phyloP scores from a whole-genome alignment of 2,113 vertebrate genomes.

The Rhynchopsitta pachyrhyncha region DNA sequence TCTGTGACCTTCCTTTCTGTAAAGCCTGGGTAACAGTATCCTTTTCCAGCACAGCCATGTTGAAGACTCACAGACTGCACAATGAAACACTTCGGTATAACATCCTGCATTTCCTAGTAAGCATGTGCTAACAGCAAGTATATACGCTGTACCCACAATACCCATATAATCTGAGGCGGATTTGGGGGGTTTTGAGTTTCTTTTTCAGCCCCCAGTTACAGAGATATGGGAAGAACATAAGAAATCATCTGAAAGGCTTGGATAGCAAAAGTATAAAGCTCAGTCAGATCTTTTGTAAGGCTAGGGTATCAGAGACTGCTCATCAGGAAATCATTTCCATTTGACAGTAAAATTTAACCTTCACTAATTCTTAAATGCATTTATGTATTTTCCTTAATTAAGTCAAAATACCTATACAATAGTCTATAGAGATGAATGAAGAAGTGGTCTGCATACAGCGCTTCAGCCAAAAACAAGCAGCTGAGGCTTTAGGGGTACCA shows the following conservation, averaged over 20 bases:
- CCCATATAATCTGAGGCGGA: neutral
- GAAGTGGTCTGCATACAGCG: neutral
- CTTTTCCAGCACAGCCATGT: rapidly evolving
- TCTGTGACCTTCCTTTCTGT: neutral
- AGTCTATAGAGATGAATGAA: neutral
- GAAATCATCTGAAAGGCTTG: neutral
- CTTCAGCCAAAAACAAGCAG: neutral
- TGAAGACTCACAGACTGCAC: neutral
- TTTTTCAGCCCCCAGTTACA: neutral
- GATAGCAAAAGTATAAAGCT: neutral
- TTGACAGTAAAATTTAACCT: neutral
- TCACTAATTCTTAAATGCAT: neutral
- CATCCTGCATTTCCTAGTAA: neutral
- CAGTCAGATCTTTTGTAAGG: neutral
- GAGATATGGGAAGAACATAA: neutral
- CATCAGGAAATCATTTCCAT: neutral
- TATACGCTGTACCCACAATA: neutral
- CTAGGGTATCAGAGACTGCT: neutral
- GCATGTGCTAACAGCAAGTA: neutral
- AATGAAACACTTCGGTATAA: neutral
- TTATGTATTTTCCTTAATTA: neutral
- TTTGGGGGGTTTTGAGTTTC: rapidly evolving
- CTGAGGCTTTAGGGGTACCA: neutral
- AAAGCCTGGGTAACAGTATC: neutral
- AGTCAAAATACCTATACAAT: neutral